These are phyloP conservation scores for Amiota minor DNA, from an alignment of 2,888 invertebrate genomes.

Conservation along the genomic window DNA sequence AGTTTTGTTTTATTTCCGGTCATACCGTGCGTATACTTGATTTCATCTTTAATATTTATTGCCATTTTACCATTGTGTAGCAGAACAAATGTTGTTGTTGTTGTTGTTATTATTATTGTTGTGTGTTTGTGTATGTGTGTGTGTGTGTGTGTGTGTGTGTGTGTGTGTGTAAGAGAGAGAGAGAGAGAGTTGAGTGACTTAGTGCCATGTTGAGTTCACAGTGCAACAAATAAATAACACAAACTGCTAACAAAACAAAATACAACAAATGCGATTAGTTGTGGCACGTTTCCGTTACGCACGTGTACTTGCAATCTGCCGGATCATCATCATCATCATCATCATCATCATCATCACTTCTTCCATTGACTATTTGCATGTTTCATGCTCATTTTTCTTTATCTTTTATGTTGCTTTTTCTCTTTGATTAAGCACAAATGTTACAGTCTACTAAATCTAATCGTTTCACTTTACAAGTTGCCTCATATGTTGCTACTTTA, in stretches of 20 bases:
- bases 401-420: background rate
- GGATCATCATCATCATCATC: background rate
- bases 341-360: background rate
- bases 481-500: no score
- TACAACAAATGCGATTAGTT: constrained; percentile 11
- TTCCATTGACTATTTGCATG: background rate
- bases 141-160: constrained; percentile 27
- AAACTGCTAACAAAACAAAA: background rate
- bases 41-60: no score
- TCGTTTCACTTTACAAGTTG: no score
- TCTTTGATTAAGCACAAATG: background rate
- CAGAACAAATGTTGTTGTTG: no score
- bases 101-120: no score
- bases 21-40: no score
- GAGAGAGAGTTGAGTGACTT: constrained; percentile 38
- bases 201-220: background rate
- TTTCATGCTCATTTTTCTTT: background rate
- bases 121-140: constrained; percentile 9
- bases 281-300: background rate
- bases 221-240: background rate
- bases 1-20: no score
- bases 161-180: no score
- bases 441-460: no score
- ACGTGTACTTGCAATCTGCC: background rate
- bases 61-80: no score